These are phyloP conservation scores for Seladonia tumulorum DNA, from an alignment of 2,888 invertebrate species.

Conservation along the genomic window DNA sequence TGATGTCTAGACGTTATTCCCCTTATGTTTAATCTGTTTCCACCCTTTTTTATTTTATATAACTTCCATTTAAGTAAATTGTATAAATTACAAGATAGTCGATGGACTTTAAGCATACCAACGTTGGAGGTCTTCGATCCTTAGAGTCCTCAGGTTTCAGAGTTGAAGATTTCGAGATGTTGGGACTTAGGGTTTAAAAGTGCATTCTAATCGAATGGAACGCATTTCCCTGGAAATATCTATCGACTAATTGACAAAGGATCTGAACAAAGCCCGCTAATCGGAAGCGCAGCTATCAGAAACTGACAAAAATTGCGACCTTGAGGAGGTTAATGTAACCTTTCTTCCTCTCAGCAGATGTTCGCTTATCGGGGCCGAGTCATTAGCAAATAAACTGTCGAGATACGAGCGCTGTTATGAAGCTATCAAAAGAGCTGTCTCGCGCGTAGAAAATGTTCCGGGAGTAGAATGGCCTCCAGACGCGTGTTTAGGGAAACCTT, in stretches of 20 bases:
- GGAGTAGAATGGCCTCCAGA: neutral
- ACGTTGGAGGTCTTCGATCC: too few species aligned
- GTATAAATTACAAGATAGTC: neutral
- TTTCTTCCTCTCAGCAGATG: neutral
- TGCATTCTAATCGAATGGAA: neutral
- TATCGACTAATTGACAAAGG: neutral
- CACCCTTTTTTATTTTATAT: neutral
- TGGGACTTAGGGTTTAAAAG: neutral
- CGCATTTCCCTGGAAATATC: neutral
- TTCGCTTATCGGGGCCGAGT: neutral
- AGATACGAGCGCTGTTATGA: neutral
- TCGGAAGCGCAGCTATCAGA: neutral
- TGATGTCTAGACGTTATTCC: neutral
- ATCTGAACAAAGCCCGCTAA: neutral
- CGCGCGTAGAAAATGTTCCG: neutral
- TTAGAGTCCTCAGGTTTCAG: too few species aligned
- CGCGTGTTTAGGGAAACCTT: slow-evolving; percentile 55
- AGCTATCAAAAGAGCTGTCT: neutral
- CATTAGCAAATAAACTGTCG: neutral
- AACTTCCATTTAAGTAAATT: neutral
- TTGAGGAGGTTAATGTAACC: neutral
- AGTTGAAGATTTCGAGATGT: too few species aligned
- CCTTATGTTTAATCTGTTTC: neutral
- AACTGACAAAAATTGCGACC: neutral
- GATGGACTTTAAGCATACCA: too few species aligned